Evolutionary conservation across 2,888 invertebrate species (phyloP).

Genomic region (Macrophya alboannulata): DNA sequence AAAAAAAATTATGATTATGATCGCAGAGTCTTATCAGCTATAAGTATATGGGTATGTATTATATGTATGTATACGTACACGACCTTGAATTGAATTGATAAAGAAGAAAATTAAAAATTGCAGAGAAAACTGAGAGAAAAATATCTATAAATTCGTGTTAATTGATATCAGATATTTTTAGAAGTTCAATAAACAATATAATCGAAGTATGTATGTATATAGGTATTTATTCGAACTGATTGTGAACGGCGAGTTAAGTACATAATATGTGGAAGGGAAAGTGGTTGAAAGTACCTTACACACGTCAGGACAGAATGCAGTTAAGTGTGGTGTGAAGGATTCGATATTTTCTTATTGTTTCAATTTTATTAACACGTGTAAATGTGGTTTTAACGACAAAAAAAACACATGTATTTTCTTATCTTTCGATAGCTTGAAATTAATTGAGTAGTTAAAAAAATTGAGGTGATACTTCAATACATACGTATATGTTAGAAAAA

Average conservation of each 20-base stretch:
- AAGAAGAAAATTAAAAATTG: too few species aligned
- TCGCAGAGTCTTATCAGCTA: background rate
- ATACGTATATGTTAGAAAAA: background rate
- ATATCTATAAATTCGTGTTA: background rate
- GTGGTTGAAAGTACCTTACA: background rate
- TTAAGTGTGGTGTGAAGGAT: background rate
- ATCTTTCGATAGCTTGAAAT: background rate
- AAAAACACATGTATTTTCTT: too few species aligned
- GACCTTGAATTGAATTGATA: background rate
- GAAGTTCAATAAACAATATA: background rate
- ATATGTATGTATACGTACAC: too few species aligned
- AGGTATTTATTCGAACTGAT: background rate
- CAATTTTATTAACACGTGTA: background rate
- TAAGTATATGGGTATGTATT: too few species aligned
- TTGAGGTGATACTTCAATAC: background rate
- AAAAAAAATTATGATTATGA: background rate
- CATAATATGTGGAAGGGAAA: constrained; percentile 17
- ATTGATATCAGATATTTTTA: background rate
- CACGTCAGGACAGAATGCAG: constrained; percentile 15
- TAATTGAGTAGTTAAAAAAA: background rate
- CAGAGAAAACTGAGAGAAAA: background rate
- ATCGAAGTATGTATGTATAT: background rate
- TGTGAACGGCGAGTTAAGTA: background rate
- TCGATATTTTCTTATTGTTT: background rate
- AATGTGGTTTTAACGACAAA: background rate